Evolutionary conservation across 2,113 vertebrate species (phyloP).

Genomic region (Origma solitaria): DNA sequence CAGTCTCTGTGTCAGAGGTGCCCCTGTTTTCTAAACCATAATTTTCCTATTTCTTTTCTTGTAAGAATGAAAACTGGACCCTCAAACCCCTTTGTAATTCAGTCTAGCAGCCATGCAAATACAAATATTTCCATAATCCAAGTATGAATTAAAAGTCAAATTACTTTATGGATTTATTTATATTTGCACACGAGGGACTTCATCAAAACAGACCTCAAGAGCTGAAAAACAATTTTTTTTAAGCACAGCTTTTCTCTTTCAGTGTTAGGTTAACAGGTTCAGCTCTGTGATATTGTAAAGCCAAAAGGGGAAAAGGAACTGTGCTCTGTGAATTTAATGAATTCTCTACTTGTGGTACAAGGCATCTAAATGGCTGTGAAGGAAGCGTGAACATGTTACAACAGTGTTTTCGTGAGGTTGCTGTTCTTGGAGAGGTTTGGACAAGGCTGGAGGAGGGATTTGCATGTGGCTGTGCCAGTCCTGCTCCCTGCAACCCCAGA

Average conservation of each 20-base stretch:
- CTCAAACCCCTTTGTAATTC: not conserved
- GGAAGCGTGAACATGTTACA: not conserved
- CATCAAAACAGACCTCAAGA: constrained; percentile 36
- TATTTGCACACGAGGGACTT: constrained; percentile 38
- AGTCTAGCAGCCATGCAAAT: not conserved
- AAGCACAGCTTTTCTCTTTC: constrained; percentile 5
- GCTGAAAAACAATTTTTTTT: not conserved
- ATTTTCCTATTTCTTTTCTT: not conserved
- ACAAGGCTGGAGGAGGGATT: not conserved
- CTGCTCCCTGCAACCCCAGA: not conserved
- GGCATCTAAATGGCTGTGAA: not conserved
- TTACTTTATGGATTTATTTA: constrained; percentile 50
- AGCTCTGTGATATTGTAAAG: constrained; percentile 6
- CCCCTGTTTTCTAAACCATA: not conserved
- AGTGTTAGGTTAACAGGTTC: constrained; percentile 32
- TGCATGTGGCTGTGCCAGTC: not conserved
- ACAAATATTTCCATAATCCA: constrained; percentile 18
- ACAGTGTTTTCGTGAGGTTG: not conserved
- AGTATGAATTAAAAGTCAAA: constrained; percentile 37
- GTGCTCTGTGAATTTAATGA: constrained; percentile 8
- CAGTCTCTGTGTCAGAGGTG: not conserved
- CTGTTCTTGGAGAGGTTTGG: not conserved
- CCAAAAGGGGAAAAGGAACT: constrained; percentile 13
- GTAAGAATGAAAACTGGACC: not conserved
- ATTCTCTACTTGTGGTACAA: not conserved